Evolutionary conservation across 2,113 vertebrate genomes (phyloP), one percentile per base, ranked within the genome.

Genomic region (Coptodon bakossiorum): DNA sequence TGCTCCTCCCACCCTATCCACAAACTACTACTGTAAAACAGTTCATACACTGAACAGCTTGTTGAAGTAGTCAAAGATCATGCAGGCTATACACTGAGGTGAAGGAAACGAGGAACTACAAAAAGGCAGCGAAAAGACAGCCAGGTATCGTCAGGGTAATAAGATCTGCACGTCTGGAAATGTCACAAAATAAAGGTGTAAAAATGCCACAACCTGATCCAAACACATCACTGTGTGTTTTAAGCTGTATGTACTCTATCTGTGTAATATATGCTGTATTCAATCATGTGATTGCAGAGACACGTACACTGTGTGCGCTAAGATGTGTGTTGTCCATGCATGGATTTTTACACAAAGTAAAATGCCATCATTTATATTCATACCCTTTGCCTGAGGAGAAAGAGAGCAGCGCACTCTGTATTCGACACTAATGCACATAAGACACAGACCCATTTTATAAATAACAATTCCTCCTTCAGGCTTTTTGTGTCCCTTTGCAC

Each of bases 381-480:
- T 81, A 27, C 34, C 34, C 9, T 83, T 29, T 11, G 89, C 92
- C 92, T 22, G 89, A 91, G 92, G 94, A 92, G 45, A 88, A 80
- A 76, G 66, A 73, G 86, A 87, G 90, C 56, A 79, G 36, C 2
- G 11, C 86, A 87, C 88, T 93, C 88, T 93, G 87, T 78, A 89
- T 90, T 91, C 73, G 45, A 93, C 92, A 90, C 87, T 93, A 94
- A 94, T 91, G 91, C 93, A 91, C 88, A 92, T 84, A 91, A 91
- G 89, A 93, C 93, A 91, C 53, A 38, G 83, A 81, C 27, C 84
- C 79, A 81, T 90, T 94, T 94, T 90, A 94, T 93, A 95, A 95
- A 94, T 95, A 95, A 89, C 92, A 88, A 89, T 90, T 90, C 87
- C 76, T 88, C 88, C 92, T 92, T 87, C 86, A 88, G 91, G 92